Evolutionary conservation across 2,888 invertebrate genomes (phyloP).

Genomic region (Andrena dorsata): DNA sequence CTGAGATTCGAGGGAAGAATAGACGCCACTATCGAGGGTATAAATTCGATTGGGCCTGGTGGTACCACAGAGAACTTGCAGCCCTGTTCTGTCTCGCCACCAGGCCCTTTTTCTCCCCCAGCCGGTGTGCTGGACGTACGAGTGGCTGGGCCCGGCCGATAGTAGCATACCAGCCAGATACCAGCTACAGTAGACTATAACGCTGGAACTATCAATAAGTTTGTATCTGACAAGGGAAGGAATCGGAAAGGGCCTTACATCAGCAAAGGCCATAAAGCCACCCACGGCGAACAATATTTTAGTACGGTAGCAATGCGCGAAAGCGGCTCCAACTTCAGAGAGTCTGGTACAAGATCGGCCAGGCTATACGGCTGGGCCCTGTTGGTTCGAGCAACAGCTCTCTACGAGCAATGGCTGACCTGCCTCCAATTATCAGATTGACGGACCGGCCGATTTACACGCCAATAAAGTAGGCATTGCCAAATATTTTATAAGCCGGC

Average conservation of each 20-base stretch:
- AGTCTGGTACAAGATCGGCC: conserved; percentile 48
- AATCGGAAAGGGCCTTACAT: conserved; percentile 79
- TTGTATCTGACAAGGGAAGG: conserved; percentile 78
- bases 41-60: conserved; percentile 63
- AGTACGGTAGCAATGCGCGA: conserved; percentile 82
- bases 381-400: conserved; percentile 32
- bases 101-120: conserved; percentile 21
- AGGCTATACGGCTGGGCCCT: conserved; percentile 13
- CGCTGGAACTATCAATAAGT: conserved; percentile 79
- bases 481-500: conserved; percentile 74
- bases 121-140: conserved; percentile 1
- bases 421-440: conserved; percentile 79
- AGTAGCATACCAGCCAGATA: conserved; percentile 61
- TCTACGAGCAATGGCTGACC: conserved; percentile 53
- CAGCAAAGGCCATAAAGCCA: conserved; percentile 81
- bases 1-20: conserved; percentile 53
- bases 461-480: conserved; percentile 72
- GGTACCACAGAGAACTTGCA: conserved; percentile 15
- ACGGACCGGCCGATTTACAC: conserved; percentile 69
- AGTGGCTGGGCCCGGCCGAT: conserved; percentile 36
- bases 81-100: conserved; percentile 35
- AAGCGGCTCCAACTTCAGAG: conserved; percentile 75
- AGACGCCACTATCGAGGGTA: conserved; percentile 49
- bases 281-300: conserved; percentile 83
- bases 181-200: conserved; percentile 61